phyloP scores from a whole-genome alignment of 2,113 vertebrate species.

The Callithrix jacchus region DNA sequence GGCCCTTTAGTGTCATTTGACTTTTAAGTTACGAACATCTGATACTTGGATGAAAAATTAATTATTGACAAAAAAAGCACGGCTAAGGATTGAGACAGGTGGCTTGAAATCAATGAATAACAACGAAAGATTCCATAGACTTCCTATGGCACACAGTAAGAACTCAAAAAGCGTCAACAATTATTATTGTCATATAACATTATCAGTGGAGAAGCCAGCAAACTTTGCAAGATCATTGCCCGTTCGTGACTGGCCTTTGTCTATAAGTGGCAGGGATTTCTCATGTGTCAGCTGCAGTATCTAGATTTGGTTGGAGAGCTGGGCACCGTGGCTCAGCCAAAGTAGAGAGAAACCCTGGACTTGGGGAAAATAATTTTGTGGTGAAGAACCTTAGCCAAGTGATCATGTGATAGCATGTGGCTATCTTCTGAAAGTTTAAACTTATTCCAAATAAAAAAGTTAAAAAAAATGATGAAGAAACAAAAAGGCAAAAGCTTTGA shows the following conservation, averaged over 20 bases:
- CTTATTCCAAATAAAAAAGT: background rate
- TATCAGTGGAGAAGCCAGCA: background rate
- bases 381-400: background rate
- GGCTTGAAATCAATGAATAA: background rate
- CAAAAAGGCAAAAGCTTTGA: background rate
- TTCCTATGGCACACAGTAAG: background rate
- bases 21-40: background rate
- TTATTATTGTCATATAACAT: background rate
- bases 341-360: background rate
- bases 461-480: background rate
- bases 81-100: background rate
- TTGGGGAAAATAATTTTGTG: background rate
- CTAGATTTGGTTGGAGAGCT: background rate
- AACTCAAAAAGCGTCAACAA: background rate
- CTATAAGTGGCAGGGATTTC: background rate
- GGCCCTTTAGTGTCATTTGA: background rate
- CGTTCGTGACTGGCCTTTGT: background rate
- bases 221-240: background rate
- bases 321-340: background rate
- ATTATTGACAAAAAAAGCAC: background rate
- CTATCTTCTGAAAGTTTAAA: background rate
- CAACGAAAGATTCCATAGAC: background rate
- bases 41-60: background rate
- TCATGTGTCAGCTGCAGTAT: background rate
- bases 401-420: background rate